Conservation (phyloP, 2,797 vertebrate genomes). For the Cynopterus sphinx region DNA sequence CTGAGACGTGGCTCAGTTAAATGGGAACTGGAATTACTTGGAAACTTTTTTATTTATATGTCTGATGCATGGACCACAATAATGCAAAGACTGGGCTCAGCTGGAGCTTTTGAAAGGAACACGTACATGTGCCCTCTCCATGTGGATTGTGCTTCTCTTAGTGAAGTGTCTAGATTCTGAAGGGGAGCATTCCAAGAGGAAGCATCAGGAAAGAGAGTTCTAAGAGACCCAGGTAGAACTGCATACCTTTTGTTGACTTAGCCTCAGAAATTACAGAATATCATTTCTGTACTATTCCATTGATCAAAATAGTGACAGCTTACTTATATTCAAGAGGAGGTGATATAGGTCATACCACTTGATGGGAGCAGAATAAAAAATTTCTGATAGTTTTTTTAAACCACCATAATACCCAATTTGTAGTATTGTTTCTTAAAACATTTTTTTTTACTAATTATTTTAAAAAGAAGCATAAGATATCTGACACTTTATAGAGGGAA, state of each 20-base stretch:
- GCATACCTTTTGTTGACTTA: background rate
- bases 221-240: background rate
- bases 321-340: background rate
- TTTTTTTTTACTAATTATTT: background rate
- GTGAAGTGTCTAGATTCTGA: background rate
- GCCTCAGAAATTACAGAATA: background rate
- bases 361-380: background rate
- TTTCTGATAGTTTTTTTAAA: background rate
- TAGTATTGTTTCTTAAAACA: background rate
- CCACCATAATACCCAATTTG: background rate
- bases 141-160: background rate
- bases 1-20: background rate
- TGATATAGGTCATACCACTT: background rate
- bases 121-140: accelerated
- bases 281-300: background rate
- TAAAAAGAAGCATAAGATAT: background rate
- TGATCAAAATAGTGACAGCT: background rate
- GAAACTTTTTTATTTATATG: background rate
- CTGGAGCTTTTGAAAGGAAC: background rate
- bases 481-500: background rate
- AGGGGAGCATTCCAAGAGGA: background rate
- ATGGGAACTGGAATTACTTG: background rate
- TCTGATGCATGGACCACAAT: background rate
- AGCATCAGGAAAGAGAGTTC: background rate
- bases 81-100: background rate